Base-by-base conservation (phyloP, 2,113 vertebrate species). In the Tricholaema leucomelas region DNA sequence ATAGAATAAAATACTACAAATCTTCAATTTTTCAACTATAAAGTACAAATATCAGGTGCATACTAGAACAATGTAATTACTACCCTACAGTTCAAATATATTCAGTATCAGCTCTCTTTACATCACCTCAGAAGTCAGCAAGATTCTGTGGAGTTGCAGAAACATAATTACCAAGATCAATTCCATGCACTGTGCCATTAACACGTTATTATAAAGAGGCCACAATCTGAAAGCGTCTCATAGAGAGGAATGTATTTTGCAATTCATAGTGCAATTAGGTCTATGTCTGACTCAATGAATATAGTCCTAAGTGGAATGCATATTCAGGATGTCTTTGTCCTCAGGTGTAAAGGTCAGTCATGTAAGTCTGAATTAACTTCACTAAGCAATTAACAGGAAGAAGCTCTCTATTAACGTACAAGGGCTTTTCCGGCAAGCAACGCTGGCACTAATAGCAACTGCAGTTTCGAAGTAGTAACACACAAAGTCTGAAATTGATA, bases 121-220 rank as follows among this genome's bases (percentile, higher is more conserved):
- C 75, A 40, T 42, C 38, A 1, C 46, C 61, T 48, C 79, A 76
- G 40, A 92, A 48, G 66, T 71, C 69, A 72, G 23, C n/a, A 76
- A 88, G 77, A 88, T 71, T 83, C 46, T 67, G 24, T 66, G 81
- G 70, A 94, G 81, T 35, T 86, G 65, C 8, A 95, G 91, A 93
- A 95, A 82, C 54, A 73, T 10, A 96, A 85, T 90, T 88, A 93
- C 11, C 23, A 65, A 86, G 84, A 95, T 46, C 69, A 91, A 88
- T 44, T 93, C 48, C 75, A 31, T 50, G 81, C 75, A 50, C 80
- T 13, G 10, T 54, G 71, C 73, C 78, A 89, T 75, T 92, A 93
- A 73, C 69, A 72, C 10, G 12, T 25, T 78, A 82, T 91, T 64
- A 69, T 10, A 31, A 91, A 28, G 78, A 95, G 80, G 78, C 24